Evolutionary conservation across 2,888 invertebrate genomes (phyloP).

Genomic region (Nipponacmea schrenckii): DNA sequence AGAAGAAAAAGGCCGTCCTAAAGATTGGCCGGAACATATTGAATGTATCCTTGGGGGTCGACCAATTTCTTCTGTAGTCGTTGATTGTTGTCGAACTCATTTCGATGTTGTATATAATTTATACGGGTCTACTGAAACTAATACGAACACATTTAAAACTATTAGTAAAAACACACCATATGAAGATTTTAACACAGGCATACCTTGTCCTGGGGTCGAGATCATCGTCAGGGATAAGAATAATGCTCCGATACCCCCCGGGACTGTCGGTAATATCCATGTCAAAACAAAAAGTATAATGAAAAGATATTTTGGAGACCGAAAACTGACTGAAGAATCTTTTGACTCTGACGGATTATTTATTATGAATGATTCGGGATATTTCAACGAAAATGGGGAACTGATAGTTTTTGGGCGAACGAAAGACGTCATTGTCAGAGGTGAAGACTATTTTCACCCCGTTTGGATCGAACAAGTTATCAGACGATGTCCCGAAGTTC

Average conservation of each 20-base stretch:
- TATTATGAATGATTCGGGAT: slow-evolving; percentile 18
- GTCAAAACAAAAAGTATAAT: neutral
- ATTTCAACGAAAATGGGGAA: neutral
- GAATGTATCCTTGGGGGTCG: too few relatives aligned
- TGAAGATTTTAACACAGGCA: slow-evolving; percentile 20
- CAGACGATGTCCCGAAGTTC: neutral
- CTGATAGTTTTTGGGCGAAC: slow-evolving; percentile 20
- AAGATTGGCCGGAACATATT: too few relatives aligned
- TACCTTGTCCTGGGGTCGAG: slow-evolving; percentile 13
- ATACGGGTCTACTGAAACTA: neutral
- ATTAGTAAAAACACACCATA: slow-evolving; percentile 13
- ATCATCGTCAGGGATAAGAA: slow-evolving; percentile 22
- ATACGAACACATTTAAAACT: too few relatives aligned
- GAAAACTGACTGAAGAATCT: neutral
- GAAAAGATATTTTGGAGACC: slow-evolving; percentile 4
- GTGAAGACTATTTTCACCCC: slow-evolving; percentile 14
- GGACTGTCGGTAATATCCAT: neutral
- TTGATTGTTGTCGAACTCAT: too few relatives aligned
- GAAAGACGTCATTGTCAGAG: slow-evolving; percentile 18
- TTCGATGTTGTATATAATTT: neutral
- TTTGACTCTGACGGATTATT: slow-evolving; percentile 10
- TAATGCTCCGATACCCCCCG: slow-evolving; percentile 3
- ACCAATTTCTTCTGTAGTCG: too few relatives aligned
- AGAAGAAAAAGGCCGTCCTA: too few relatives aligned
- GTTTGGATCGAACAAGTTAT: slow-evolving; percentile 22